These are phyloP conservation scores for Hephaestus fuliginosus DNA, from an alignment of 2,797 vertebrate genomes.

Conservation along the genomic window DNA sequence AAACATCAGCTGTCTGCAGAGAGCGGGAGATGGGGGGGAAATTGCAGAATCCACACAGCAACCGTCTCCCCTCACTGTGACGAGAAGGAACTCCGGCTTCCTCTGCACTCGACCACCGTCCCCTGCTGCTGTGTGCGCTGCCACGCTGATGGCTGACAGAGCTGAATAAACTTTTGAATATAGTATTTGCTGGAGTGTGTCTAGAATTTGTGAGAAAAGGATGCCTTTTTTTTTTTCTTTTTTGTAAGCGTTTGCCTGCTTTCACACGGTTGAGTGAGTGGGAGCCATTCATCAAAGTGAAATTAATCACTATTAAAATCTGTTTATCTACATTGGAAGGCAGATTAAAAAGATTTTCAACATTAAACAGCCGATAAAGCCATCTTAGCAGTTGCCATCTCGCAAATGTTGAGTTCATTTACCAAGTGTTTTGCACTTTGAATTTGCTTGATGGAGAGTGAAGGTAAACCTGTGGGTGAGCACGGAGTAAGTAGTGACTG, in stretches of 20 bases:
- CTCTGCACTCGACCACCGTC: slow-evolving; percentile 44
- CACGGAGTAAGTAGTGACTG: not conserved
- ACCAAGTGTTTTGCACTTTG: slow-evolving; percentile 19
- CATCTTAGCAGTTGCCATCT: slow-evolving; percentile 14
- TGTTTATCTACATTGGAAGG: slow-evolving; percentile 19
- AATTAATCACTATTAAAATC: slow-evolving; percentile 23
- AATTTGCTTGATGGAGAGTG: not conserved
- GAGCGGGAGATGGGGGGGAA: slow-evolving; percentile 49
- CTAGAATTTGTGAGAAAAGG: not conserved
- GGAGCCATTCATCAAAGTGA: slow-evolving; percentile 3
- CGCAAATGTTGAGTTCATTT: slow-evolving; percentile 13
- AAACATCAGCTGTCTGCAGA: slow-evolving; percentile 80
- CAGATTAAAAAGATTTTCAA: slow-evolving; percentile 23
- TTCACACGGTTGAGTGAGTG: not conserved
- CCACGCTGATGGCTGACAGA: slow-evolving; percentile 40
- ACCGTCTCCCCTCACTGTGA: slow-evolving; percentile 52
- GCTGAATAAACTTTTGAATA: slow-evolving; percentile 6
- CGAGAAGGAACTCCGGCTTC: slow-evolving; percentile 53
- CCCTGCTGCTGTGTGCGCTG: slow-evolving; percentile 40
- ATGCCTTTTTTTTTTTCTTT: not conserved
- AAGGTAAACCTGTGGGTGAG: slow-evolving; percentile 1
- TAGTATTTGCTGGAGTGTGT: slow-evolving; percentile 8
- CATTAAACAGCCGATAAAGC: slow-evolving; percentile 23
- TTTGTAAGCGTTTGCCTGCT: not conserved
- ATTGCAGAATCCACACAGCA: slow-evolving; percentile 58